Percentiles rank a stretch among this genome's conserved stretches.
Evolutionary conservation across 2,888 invertebrate species (phyloP).

Genomic region (Aphrophora alni): DNA sequence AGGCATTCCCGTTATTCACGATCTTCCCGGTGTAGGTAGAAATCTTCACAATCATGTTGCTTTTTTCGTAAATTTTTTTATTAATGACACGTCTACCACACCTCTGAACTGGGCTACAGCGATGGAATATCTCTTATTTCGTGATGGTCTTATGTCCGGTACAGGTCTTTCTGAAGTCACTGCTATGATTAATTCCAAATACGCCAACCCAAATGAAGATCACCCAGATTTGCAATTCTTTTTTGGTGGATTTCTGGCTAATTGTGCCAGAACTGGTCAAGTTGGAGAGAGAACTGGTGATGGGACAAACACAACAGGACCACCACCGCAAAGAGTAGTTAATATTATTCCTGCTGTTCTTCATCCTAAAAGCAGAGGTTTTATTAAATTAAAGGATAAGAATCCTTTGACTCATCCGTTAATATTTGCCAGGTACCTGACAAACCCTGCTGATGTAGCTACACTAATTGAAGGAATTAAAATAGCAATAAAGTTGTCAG

Average conservation of each 20-base stretch:
- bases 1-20: conserved; percentile 71
- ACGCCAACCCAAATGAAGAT: conserved; percentile 73
- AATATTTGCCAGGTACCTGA: conserved; percentile 83
- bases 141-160: conserved; percentile 89
- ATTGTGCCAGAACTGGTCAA: conserved; percentile 85
- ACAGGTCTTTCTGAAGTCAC: conserved; percentile 89
- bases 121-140: conserved; percentile 87
- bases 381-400: conserved; percentile 71
- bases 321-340: conserved; percentile 62
- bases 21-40: conserved; percentile 80
- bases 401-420: conserved; percentile 84
- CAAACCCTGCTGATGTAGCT: conserved; percentile 79
- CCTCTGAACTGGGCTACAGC: conserved; percentile 92
- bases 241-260: conserved; percentile 85
- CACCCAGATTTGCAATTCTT: conserved; percentile 87
- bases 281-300: conserved; percentile 79
- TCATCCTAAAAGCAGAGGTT: conserved; percentile 87
- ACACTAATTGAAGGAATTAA: conserved; percentile 84
- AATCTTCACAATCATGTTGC: conserved; percentile 90
- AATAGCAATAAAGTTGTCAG: conserved; percentile 72
- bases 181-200: conserved; percentile 81
- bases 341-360: conserved; percentile 82
- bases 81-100: conserved; percentile 83
- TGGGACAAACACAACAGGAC: conserved; percentile 54
- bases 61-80: conserved; percentile 76